A percentile compares a stretch with the other conserved stretches of the same genome.
These are phyloP conservation scores for Trichoplusia ni DNA, from an alignment of 1,140 invertebrate genomes.

Conservation along the genomic window DNA sequence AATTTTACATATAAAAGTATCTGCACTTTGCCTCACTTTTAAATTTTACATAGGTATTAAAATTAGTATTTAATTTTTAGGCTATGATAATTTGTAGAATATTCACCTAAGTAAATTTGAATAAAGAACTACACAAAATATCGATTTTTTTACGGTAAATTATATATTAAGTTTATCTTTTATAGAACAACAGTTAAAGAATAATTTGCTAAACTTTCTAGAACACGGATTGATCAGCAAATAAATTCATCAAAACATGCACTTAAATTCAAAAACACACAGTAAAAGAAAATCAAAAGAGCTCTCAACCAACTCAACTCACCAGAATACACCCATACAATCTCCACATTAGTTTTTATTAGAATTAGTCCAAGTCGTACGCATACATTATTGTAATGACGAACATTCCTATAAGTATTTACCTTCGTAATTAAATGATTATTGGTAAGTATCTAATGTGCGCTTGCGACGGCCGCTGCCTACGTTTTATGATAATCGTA, in stretches of 20 bases:
- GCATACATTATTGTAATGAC: slow-evolving; percentile 42
- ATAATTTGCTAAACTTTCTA: no score
- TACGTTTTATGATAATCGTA: slow-evolving; percentile 29
- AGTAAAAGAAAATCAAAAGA: not conserved
- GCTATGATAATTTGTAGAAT: not conserved
- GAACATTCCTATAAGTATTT: slow-evolving; percentile 29
- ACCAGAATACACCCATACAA: slow-evolving; percentile 22
- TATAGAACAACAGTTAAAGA: no score
- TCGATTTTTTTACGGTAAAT: no score
- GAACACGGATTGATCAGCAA: no score
- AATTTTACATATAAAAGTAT: no score
- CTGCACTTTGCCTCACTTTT: no score
- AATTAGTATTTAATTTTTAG: not conserved
- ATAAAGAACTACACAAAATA: not conserved
- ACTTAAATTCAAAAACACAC: not conserved
- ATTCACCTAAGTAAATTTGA: no score
- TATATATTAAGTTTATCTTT: no score
- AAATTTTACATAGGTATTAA: no score
- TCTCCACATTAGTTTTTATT: slow-evolving; percentile 23
- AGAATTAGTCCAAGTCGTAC: slow-evolving; percentile 23
- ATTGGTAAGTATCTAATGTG: slow-evolving; percentile 41
- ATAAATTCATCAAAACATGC: not conserved
- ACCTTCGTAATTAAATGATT: slow-evolving; percentile 43
- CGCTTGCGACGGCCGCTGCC: slow-evolving; percentile 21
- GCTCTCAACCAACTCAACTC: not conserved